Percentiles rank a stretch among this genome's conserved stretches.
Conservation (phyloP, 2,113 vertebrate species). For the Emydura subglobosa region DNA sequence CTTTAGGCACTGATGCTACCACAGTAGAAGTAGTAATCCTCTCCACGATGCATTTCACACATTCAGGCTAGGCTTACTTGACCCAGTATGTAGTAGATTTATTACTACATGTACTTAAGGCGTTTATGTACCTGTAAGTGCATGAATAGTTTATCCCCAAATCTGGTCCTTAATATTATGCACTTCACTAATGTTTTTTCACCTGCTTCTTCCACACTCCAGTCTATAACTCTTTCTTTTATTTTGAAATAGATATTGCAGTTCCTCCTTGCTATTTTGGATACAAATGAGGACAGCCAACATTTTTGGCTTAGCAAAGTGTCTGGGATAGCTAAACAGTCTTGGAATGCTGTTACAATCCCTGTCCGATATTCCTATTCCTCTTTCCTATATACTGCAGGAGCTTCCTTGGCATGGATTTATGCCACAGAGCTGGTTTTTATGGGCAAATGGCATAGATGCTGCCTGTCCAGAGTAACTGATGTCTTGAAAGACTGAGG, state of each 20-base stretch:
- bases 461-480: not conserved
- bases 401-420: not conserved
- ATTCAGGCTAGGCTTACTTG: not conserved
- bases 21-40: not conserved
- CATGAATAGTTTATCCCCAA: not conserved
- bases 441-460: not conserved
- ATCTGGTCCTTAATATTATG: not conserved
- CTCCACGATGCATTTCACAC: not conserved
- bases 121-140: rapidly evolving
- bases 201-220: not conserved
- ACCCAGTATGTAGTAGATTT: not conserved
- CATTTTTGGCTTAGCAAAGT: not conserved
- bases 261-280: not conserved
- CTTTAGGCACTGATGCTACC: not conserved
- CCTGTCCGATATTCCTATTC: not conserved
- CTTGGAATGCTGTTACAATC: not conserved
- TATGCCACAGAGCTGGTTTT: not conserved
- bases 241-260: not conserved
- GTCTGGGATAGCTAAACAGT: not conserved
- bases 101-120: not conserved
- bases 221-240: not conserved
- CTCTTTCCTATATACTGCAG: not conserved
- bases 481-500: not conserved
- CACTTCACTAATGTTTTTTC: not conserved
- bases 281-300: not conserved